Conservation (phyloP, 2,113 vertebrate species). For the Chrysochloris asiatica region DNA sequence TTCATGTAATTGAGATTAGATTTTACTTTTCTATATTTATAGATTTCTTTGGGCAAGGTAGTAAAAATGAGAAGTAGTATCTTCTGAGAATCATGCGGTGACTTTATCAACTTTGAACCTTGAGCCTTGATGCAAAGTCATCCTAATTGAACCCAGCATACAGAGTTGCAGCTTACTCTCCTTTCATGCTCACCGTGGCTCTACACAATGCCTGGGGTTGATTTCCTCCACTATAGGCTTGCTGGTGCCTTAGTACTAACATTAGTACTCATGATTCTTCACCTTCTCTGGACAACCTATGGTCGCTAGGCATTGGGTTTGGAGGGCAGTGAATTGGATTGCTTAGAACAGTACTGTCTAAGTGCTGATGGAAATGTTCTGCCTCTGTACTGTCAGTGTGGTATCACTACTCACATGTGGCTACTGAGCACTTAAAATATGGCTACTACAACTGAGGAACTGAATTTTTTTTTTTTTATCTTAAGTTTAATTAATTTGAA, state of each 20-base stretch:
- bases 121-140: slow-evolving; percentile 13
- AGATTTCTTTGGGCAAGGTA: slow-evolving; percentile 23
- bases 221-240: not conserved
- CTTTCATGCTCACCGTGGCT: not conserved
- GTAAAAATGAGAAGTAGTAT: slow-evolving; percentile 36
- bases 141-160: not conserved
- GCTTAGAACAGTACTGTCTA: slow-evolving; percentile 26
- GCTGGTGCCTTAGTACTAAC: not conserved
- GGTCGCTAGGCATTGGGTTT: not conserved
- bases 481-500: slow-evolving; percentile 46
- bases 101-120: not conserved
- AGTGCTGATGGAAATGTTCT: slow-evolving; percentile 7
- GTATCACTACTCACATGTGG: no score
- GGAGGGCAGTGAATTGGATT: not conserved
- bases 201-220: not conserved
- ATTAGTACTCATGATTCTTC: not conserved
- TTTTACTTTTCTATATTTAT: slow-evolving; percentile 45
- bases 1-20: slow-evolving; percentile 32
- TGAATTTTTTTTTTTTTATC: not conserved
- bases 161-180: not conserved
- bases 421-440: slow-evolving; percentile 40
- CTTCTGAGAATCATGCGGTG: slow-evolving; percentile 23
- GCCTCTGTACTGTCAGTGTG: no score
- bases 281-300: not conserved
- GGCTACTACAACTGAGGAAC: not conserved